These are phyloP conservation scores for Meteorus cinctellus DNA, from an alignment of 2,888 invertebrate species.

Conservation along the genomic window DNA sequence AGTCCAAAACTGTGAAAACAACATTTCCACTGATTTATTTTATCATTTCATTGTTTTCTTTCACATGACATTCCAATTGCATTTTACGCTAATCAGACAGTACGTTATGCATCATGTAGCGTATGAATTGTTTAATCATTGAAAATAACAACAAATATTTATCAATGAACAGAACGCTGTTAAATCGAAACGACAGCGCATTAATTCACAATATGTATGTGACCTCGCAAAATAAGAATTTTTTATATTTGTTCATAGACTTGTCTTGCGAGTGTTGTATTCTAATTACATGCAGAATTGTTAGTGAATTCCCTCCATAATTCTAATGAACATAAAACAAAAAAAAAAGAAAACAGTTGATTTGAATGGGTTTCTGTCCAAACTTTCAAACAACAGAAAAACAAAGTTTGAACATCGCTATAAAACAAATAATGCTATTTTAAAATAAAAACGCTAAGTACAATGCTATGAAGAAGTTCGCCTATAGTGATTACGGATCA, in stretches of 20 bases:
- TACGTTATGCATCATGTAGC: conserved; percentile 4
- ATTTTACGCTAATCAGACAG: conserved; percentile 39
- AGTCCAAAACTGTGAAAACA: not conserved
- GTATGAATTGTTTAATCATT: conserved; percentile 36
- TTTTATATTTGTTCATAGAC: conserved; percentile 72
- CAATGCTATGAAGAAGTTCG: conserved; percentile 67
- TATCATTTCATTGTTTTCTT: not conserved
- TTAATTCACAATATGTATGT: conserved; percentile 46
- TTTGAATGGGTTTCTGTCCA: conserved; percentile 70
- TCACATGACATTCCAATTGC: conserved; percentile 23
- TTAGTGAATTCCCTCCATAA: conserved; percentile 73
- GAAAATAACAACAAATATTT: not conserved
- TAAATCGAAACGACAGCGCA: conserved; percentile 12
- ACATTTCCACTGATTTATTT: not conserved
- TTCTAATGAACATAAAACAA: conserved; percentile 62
- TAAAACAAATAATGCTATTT: conserved; percentile 69
- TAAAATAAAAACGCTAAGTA: conserved; percentile 72
- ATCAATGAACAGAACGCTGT: conserved; percentile 7
- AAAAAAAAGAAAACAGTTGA: conserved; percentile 59
- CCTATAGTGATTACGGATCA: conserved; percentile 58
- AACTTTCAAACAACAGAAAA: conserved; percentile 52
- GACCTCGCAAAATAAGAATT: conserved; percentile 51
- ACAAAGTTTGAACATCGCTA: conserved; percentile 54
- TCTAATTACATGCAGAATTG: conserved; percentile 63
- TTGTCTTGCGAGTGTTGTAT: conserved; percentile 63